Conservation (phyloP, 2,888 invertebrate species). For the Diarsia dahlii region DNA sequence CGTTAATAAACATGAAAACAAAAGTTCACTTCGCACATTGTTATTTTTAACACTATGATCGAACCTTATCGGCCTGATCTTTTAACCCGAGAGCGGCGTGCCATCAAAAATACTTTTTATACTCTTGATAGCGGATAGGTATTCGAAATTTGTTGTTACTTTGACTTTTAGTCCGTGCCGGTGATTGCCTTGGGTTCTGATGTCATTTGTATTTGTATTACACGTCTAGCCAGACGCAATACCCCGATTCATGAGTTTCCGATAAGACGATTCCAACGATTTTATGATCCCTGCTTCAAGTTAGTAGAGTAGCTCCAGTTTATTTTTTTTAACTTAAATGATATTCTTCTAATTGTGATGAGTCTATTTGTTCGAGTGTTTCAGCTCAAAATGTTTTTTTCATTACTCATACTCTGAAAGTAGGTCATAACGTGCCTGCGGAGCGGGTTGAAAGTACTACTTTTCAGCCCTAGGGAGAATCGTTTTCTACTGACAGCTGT, state of each 20-base stretch:
- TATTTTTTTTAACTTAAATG: not conserved
- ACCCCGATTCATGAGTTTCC: not conserved
- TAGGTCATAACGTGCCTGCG: too few species aligned
- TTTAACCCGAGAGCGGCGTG: slow-evolving; percentile 76
- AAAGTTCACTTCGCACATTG: slow-evolving; percentile 72
- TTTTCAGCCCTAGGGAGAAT: too few species aligned
- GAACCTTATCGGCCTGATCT: slow-evolving; percentile 79
- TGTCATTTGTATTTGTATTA: slow-evolving; percentile 46
- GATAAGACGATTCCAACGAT: not conserved
- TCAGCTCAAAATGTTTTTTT: not conserved
- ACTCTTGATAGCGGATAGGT: slow-evolving; percentile 54
- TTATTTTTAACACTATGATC: slow-evolving; percentile 79
- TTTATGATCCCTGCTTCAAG: not conserved
- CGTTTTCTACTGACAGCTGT: too few species aligned
- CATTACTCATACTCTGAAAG: too few species aligned
- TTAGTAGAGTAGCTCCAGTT: not conserved
- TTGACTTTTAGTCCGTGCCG: slow-evolving; percentile 47
- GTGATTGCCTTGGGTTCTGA: slow-evolving; percentile 51
- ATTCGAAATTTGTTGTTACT: slow-evolving; percentile 56
- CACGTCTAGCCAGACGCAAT: slow-evolving; percentile 9
- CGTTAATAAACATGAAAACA: slow-evolving; percentile 66
- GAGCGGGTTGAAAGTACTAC: too few species aligned
- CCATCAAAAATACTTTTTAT: slow-evolving; percentile 70
- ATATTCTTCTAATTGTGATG: not conserved
- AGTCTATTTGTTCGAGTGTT: not conserved